These are phyloP conservation scores for Drosophila quinaria DNA, from an alignment of 2,888 invertebrate species.

Conservation along the genomic window DNA sequence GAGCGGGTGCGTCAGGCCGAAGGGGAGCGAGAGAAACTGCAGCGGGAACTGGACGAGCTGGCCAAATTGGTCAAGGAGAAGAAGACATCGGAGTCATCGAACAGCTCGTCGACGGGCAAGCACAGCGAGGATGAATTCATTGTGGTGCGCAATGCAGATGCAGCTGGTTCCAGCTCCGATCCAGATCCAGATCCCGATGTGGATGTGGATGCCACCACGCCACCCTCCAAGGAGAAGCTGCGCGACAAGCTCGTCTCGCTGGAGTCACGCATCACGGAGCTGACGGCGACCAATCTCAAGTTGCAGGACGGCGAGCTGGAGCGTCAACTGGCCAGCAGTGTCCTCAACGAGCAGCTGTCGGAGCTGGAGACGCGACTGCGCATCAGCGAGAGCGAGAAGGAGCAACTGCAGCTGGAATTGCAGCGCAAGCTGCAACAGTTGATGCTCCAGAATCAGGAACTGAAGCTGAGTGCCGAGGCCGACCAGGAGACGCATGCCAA, in stretches of 20 bases:
- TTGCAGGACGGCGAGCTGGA: constrained; percentile 80
- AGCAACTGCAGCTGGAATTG: constrained; percentile 77
- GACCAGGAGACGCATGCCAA: constrained; percentile 77
- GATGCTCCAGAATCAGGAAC: constrained; percentile 77
- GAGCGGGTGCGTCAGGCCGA: constrained; percentile 76
- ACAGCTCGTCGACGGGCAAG: constrained; percentile 76
- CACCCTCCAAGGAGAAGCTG: constrained; percentile 77
- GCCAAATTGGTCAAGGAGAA: constrained; percentile 69
- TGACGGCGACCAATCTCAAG: constrained; percentile 75
- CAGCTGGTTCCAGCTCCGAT: constrained; percentile 53
- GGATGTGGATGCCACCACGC: constrained; percentile 56
- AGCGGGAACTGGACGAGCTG: constrained; percentile 75
- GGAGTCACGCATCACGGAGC: constrained; percentile 76
- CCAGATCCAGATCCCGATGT: constrained; percentile 48
- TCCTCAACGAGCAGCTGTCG: constrained; percentile 72
- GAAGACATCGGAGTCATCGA: constrained; percentile 81
- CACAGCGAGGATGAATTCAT: constrained; percentile 84
- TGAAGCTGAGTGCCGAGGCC: constrained; percentile 78
- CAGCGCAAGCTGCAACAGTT: constrained; percentile 77
- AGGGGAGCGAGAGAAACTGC: constrained; percentile 78
- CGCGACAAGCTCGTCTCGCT: constrained; percentile 83
- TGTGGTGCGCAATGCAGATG: constrained; percentile 81
- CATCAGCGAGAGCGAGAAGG: constrained; percentile 79
- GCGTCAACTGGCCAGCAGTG: constrained; percentile 73
- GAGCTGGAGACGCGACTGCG: constrained; percentile 75